Evolutionary conservation across 2,888 invertebrate genomes (phyloP).

Genomic region (Petrolisthes manimaculis): DNA sequence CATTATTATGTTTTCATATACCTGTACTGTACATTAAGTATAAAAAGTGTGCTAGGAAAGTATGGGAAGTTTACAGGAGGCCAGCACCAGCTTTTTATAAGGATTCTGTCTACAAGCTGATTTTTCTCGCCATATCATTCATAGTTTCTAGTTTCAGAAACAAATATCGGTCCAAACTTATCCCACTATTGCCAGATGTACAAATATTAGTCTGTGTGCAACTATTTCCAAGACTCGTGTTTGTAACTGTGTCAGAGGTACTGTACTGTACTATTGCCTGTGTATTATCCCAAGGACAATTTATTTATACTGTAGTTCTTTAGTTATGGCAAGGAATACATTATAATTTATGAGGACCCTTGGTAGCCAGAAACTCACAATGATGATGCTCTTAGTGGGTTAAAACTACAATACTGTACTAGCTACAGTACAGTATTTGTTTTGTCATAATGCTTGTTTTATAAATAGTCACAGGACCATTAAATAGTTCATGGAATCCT

Average conservation of each 20-base stretch:
- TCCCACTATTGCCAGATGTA: constrained; percentile 6
- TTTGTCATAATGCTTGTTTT: too few relatives aligned
- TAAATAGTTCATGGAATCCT: too few relatives aligned
- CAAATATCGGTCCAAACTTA: not conserved
- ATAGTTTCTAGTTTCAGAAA: not conserved
- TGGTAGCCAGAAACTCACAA: too few relatives aligned
- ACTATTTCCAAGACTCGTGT: not conserved
- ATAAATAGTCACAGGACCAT: too few relatives aligned
- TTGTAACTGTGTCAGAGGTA: not conserved
- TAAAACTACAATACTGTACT: too few relatives aligned
- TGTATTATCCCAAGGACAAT: not conserved
- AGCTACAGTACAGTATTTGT: too few relatives aligned
- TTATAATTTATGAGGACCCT: not conserved
- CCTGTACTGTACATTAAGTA: not conserved
- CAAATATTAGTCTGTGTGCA: constrained; percentile 17
- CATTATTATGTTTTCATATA: not conserved
- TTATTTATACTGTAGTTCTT: not conserved
- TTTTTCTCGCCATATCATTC: not conserved
- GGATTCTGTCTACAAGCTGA: not conserved
- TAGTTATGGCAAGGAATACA: not conserved
- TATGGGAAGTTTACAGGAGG: not conserved
- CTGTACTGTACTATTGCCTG: not conserved
- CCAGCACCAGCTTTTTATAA: not conserved
- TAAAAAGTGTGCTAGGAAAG: not conserved
- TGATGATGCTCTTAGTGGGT: too few relatives aligned